Percentiles rank a stretch among this genome's conserved stretches.
Evolutionary conservation across 1,140 invertebrate species (phyloP).

Genomic region (Drosophila neocordata): DNA sequence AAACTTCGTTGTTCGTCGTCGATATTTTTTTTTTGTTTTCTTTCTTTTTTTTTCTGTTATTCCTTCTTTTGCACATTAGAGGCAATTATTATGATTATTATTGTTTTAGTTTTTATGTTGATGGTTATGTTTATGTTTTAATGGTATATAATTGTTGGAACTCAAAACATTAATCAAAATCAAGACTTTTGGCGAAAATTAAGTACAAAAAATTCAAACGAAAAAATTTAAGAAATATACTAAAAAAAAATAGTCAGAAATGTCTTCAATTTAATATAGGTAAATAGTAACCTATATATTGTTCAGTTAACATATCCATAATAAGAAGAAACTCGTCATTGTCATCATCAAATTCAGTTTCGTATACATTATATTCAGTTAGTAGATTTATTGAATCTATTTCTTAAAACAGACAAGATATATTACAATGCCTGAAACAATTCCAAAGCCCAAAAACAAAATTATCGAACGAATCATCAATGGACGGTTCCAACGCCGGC

Average conservation of each 20-base stretch:
- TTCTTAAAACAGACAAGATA: neutral
- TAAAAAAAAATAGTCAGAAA: neutral
- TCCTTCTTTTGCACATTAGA: slow-evolving; percentile 65
- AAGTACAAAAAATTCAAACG: neutral
- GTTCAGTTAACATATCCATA: neutral
- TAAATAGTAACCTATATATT: neutral
- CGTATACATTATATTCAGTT: neutral
- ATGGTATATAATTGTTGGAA: slow-evolving; percentile 48
- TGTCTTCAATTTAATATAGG: neutral
- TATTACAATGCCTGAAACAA: neutral
- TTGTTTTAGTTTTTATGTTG: slow-evolving; percentile 66
- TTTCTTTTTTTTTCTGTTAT: slow-evolving; percentile 42
- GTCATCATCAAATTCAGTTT: neutral
- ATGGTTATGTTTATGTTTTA: slow-evolving; percentile 57
- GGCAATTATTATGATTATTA: slow-evolving; percentile 73
- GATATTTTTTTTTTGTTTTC: neutral
- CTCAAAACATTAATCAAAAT: slow-evolving; percentile 53
- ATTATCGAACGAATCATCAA: neutral
- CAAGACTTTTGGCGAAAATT: neutral
- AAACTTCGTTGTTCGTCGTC: neutral
- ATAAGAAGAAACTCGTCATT: neutral
- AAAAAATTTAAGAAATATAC: neutral
- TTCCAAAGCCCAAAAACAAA: neutral
- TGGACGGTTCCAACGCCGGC: too few relatives aligned
- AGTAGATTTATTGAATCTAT: neutral